A percentile compares a stretch with the other conserved stretches of the same genome.
Conservation (phyloP, 2,797 vertebrate genomes). For the Anabas testudineus region DNA sequence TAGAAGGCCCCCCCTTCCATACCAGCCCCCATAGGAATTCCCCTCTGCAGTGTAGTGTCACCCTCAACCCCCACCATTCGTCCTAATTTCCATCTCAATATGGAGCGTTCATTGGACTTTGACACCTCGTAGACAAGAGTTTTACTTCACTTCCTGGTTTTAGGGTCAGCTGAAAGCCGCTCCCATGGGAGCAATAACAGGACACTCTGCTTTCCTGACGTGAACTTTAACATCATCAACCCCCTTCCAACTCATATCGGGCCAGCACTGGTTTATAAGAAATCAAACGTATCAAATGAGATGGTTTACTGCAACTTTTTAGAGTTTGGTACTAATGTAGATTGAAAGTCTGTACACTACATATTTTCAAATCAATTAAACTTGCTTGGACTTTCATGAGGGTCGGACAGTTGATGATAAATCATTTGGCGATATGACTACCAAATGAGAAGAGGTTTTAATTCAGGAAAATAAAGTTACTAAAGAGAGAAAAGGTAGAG, state of each 20-base stretch:
- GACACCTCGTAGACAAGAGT: slow-evolving; percentile 80
- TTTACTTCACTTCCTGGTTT: slow-evolving; percentile 83
- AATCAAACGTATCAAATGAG: neutral
- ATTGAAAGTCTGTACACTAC: neutral
- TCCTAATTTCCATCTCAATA: slow-evolving; percentile 84
- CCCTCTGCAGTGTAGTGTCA: slow-evolving; percentile 69
- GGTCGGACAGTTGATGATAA: neutral
- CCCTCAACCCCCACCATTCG: slow-evolving; percentile 68
- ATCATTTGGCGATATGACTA: slow-evolving; percentile 16
- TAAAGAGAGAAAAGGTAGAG: slow-evolving; percentile 32
- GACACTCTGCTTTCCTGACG: slow-evolving; percentile 62
- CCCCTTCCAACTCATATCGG: neutral
- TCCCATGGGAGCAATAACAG: slow-evolving; percentile 71
- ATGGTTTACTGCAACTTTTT: neutral
- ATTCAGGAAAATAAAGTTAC: slow-evolving; percentile 29
- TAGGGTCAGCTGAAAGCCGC: slow-evolving; percentile 76
- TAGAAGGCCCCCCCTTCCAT: slow-evolving; percentile 61
- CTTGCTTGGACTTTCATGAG: neutral
- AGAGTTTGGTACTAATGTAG: neutral
- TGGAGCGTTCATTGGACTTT: slow-evolving; percentile 80
- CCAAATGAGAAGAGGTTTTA: slow-evolving; percentile 39
- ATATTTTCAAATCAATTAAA: neutral
- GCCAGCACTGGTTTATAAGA: neutral
- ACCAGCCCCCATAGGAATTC: slow-evolving; percentile 77
- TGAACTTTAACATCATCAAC: slow-evolving; percentile 70